Base-by-base conservation (phyloP, 2,888 invertebrate genomes). In the Cistogaster globosa region DNA sequence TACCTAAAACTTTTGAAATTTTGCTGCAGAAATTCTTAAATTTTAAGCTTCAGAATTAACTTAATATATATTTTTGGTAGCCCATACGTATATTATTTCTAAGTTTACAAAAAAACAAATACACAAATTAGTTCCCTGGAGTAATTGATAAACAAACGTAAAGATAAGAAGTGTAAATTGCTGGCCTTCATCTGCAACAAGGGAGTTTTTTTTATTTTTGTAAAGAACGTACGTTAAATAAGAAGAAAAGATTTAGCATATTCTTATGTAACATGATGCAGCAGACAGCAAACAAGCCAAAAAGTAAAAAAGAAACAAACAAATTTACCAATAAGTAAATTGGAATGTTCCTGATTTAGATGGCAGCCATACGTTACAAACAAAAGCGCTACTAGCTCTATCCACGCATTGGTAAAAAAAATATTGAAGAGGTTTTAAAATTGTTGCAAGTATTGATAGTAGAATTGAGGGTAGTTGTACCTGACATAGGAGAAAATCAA, bases 301-400 rank as follows among this genome's bases (percentile, higher is more conserved):
- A 22, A 26, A 51, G 11, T 45, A 65, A 63, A 63, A 14, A 76
- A 18, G 48, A 58, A 83, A 65, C 71, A 71, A 76, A 83, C 78
- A 63, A 79, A 85, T 78, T 74, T 78, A 75, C 78, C 84, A 77
- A 77, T 68, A 72, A 84, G 80, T 62, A 81, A 80, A 81, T 77
- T 77, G 76, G 42, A 71, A 77, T 51, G 26, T 45, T 20, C 32
- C 72, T 68, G 57, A 18, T 57, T n/a, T n/a, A 55, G 45, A 67
- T 62, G 55, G 55, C 32, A 45, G 42, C 20, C 48, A n/a, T 8
- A 20, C 12, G 18, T 42, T 20, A n/a, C 51, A 53, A 14, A 58
- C 45, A 45, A 57, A 2, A 26, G 48, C 18, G 5, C 53, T 48
- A 26, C 20, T 20, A 38, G 6, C 8, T 53, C 11, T 18, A 36